Evolutionary conservation across 2,888 invertebrate genomes (phyloP).

Genomic region (Eupeodes latifasciatus): DNA sequence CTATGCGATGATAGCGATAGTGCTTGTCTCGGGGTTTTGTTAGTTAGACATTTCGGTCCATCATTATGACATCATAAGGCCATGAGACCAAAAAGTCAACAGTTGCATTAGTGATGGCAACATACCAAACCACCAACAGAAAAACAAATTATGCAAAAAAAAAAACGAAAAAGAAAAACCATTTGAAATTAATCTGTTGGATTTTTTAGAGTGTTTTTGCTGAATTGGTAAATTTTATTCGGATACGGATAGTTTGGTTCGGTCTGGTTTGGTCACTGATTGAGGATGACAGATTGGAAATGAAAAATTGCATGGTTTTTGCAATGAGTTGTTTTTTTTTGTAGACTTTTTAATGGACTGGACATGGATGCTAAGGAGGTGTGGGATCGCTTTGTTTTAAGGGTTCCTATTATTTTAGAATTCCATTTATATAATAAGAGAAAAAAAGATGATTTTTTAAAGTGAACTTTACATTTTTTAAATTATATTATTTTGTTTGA

Average conservation of each 20-base stretch:
- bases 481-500: too few relatives aligned
- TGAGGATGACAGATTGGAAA: constrained; percentile 34
- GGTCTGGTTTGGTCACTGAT: constrained; percentile 22
- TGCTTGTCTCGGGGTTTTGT: constrained; percentile 37
- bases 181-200: constrained; percentile 57
- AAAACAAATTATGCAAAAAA: constrained; percentile 9
- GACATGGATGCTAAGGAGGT: neutral
- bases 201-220: constrained; percentile 22
- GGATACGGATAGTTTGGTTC: constrained; percentile 4
- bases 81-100: constrained; percentile 70
- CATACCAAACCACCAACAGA: neutral
- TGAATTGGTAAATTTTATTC: neutral
- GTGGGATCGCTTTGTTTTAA: neutral
- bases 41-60: constrained; percentile 65
- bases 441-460: too few relatives aligned
- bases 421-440: neutral
- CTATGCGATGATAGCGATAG: constrained; percentile 3
- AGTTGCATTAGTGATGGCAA: constrained; percentile 52
- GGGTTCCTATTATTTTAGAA: neutral
- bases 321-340: neutral
- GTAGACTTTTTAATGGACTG: neutral
- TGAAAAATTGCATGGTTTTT: constrained; percentile 17
- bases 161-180: neutral
- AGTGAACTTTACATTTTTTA: too few relatives aligned
- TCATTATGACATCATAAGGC: constrained; percentile 70